Evolutionary conservation across 1,140 invertebrate genomes (phyloP).

Genomic region (Heterodera carotae): DNA sequence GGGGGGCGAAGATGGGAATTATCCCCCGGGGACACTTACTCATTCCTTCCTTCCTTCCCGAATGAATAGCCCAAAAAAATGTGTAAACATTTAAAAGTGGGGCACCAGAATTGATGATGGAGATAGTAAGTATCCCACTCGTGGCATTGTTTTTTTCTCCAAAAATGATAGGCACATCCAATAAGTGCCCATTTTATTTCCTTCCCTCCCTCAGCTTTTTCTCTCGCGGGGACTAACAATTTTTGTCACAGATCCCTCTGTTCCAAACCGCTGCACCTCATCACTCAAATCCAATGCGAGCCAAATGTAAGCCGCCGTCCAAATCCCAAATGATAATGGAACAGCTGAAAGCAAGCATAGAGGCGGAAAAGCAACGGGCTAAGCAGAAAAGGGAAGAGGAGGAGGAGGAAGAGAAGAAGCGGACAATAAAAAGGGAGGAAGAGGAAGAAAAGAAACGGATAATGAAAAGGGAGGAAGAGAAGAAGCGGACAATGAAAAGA

Average conservation of each 20-base stretch:
- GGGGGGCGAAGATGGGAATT: not conserved
- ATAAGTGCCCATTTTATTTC: not conserved
- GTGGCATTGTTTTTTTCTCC: not conserved
- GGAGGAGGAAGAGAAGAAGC: slow-evolving; percentile 4
- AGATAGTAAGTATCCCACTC: no score
- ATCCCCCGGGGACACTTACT: not conserved
- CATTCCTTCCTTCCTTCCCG: not conserved
- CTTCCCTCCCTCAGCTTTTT: not conserved
- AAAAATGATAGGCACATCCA: not conserved
- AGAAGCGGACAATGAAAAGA: slow-evolving; percentile 11
- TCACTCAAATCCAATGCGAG: not conserved
- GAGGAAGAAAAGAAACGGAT: not conserved
- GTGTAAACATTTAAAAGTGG: not conserved
- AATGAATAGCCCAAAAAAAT: not conserved
- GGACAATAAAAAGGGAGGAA: slow-evolving; percentile 17
- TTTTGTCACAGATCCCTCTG: slow-evolving; percentile 30
- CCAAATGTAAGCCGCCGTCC: slow-evolving; percentile 21
- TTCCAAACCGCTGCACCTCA: slow-evolving; percentile 14
- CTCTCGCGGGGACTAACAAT: not conserved
- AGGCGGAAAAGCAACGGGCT: slow-evolving; percentile 30
- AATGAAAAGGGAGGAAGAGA: not conserved
- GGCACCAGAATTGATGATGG: no score
- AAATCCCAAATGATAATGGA: slow-evolving; percentile 40
- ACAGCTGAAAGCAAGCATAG: slow-evolving; percentile 37
- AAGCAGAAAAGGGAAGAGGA: slow-evolving; percentile 28